Evolutionary conservation across 2,888 invertebrate genomes (phyloP).

Genomic region (Acholoe squamosa): DNA sequence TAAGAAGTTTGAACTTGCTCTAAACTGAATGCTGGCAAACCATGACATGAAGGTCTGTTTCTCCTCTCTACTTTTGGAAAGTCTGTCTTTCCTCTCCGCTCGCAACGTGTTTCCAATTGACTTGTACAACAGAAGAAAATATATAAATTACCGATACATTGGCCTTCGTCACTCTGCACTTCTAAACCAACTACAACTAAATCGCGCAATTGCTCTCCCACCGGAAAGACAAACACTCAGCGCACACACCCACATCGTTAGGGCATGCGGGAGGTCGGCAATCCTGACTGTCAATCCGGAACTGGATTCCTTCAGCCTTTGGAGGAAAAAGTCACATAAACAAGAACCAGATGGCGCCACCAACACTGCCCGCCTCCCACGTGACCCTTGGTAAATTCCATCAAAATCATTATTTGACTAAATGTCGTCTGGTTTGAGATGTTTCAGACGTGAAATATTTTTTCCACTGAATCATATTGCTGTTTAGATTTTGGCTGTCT

Average conservation of each 20-base stretch:
- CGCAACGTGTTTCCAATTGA: too few species aligned
- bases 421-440: not conserved
- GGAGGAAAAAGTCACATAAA: not conserved
- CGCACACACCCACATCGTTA: not conserved
- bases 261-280: not conserved
- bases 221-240: not conserved
- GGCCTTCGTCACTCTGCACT: not conserved
- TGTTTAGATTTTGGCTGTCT: too few species aligned
- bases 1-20: too few species aligned
- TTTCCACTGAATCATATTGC: too few species aligned
- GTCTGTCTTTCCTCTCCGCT: not conserved
- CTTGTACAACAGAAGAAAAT: not conserved
- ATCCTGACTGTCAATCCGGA: not conserved
- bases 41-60: too few species aligned
- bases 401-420: not conserved
- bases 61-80: too few species aligned
- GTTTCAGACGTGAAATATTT: too few species aligned
- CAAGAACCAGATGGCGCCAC: conserved; percentile 2
- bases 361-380: not conserved
- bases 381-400: not conserved
- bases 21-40: too few species aligned
- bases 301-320: not conserved
- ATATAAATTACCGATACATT: not conserved
- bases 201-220: conserved; percentile 17
- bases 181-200: not conserved